Percentiles rank a stretch among this genome's conserved stretches.
These are phyloP conservation scores for Oxygymnocypris stewartii DNA, from an alignment of 2,113 vertebrate species.

Conservation along the genomic window DNA sequence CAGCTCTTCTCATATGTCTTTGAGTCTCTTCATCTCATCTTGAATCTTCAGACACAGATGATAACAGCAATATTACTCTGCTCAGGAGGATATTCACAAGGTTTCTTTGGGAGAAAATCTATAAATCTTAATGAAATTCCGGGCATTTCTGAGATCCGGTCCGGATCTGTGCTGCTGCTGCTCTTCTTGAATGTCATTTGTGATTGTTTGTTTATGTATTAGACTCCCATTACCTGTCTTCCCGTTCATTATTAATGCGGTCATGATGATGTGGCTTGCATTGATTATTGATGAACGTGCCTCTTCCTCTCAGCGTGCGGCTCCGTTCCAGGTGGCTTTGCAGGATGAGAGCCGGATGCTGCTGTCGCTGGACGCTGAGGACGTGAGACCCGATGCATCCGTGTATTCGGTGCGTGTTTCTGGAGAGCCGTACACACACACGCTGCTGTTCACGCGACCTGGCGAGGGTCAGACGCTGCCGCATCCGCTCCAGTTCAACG, in stretches of 20 bases:
- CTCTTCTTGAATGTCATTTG: too few relatives aligned
- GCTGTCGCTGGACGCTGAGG: constrained; percentile 80
- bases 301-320: constrained; percentile 67
- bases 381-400: constrained; percentile 78
- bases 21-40: too few relatives aligned
- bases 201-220: too few relatives aligned
- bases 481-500: constrained; percentile 81
- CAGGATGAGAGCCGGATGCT: constrained; percentile 77
- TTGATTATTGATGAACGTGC: neutral
- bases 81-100: neutral
- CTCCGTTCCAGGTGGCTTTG: constrained; percentile 79
- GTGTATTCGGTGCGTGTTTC: constrained; percentile 86
- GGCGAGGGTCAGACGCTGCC: constrained; percentile 72
- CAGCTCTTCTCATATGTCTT: too few relatives aligned
- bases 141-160: neutral
- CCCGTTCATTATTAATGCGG: neutral
- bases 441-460: constrained; percentile 64
- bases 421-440: constrained; percentile 84
- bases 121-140: neutral
- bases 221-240: too few relatives aligned
- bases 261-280: neutral
- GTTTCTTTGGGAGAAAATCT: neutral
- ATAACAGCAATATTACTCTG: neutral
- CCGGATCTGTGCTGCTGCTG: too few relatives aligned
- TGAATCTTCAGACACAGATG: neutral